A percentile compares a stretch with the other conserved stretches of the same genome.
Conservation (phyloP, 2,797 vertebrate genomes). For the Myiotriccus ornatus region DNA sequence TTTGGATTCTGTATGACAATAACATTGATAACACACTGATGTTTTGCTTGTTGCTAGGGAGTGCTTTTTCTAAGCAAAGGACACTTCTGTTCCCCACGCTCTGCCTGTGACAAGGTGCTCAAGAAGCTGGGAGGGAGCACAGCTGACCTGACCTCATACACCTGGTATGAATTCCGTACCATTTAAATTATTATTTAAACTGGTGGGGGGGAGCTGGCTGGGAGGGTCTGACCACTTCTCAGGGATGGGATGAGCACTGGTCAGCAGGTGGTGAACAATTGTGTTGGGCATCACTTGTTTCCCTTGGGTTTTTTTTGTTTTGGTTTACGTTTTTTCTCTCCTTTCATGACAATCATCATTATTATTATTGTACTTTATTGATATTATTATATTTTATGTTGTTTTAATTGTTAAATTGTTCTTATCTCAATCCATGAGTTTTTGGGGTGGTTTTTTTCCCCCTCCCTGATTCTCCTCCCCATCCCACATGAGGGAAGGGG, state of each 20-base stretch:
- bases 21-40: background rate
- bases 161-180: background rate
- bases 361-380: background rate
- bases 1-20: background rate
- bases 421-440: background rate
- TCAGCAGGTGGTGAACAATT: background rate
- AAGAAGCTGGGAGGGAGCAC: background rate
- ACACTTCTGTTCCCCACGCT: background rate
- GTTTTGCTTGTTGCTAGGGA: background rate
- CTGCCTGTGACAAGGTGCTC: background rate
- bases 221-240: background rate
- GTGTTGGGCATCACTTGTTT: background rate
- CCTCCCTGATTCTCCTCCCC: background rate
- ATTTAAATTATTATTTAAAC: background rate
- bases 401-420: background rate
- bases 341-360: background rate
- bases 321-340: no score
- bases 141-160: background rate
- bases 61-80: background rate
- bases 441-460: background rate
- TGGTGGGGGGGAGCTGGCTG: background rate
- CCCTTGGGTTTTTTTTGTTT: background rate
- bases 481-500: no score
- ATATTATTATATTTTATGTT: background rate
- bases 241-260: no score